Percentiles rank a stretch among this genome's conserved stretches.
These are phyloP conservation scores for Ceraclea dissimilis DNA, from an alignment of 2,888 invertebrate species.

Conservation along the genomic window DNA sequence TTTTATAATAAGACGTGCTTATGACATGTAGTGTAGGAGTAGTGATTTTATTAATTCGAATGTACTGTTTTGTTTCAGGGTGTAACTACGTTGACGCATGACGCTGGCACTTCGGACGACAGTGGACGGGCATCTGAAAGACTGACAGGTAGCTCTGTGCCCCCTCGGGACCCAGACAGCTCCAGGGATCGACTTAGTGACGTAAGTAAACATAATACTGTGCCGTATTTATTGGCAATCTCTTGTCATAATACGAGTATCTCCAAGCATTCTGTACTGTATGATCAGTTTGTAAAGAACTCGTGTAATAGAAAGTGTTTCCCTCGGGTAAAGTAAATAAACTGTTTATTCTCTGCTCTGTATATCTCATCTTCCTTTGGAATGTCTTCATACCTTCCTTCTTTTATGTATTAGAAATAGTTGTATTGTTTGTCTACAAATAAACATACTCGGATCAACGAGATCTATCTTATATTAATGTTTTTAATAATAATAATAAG, in stretches of 20 bases:
- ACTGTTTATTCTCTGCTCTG: slow-evolving; percentile 5
- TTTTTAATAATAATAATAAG: too few species aligned
- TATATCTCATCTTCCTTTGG: slow-evolving; percentile 5
- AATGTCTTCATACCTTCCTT: not conserved
- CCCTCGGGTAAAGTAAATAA: not conserved
- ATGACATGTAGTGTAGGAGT: too few species aligned
- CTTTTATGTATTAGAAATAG: not conserved
- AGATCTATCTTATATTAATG: too few species aligned
- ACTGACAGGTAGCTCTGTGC: slow-evolving; percentile 67
- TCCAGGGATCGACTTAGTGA: slow-evolving; percentile 79
- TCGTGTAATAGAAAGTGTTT: not conserved
- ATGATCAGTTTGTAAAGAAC: not conserved
- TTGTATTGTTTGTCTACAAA: too few species aligned
- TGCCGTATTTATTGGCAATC: not conserved
- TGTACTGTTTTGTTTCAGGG: slow-evolving; percentile 47
- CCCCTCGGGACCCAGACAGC: slow-evolving; percentile 71
- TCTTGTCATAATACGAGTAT: not conserved
- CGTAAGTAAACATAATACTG: slow-evolving; percentile 51
- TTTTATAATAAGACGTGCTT: too few species aligned
- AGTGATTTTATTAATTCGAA: too few species aligned
- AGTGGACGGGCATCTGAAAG: slow-evolving; percentile 77
- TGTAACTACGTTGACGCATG: slow-evolving; percentile 59
- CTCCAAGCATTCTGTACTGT: not conserved
- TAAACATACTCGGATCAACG: too few species aligned
- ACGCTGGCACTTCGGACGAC: slow-evolving; percentile 79